Conservation (phyloP, 2,888 invertebrate species). For the Erebia palarica region DNA sequence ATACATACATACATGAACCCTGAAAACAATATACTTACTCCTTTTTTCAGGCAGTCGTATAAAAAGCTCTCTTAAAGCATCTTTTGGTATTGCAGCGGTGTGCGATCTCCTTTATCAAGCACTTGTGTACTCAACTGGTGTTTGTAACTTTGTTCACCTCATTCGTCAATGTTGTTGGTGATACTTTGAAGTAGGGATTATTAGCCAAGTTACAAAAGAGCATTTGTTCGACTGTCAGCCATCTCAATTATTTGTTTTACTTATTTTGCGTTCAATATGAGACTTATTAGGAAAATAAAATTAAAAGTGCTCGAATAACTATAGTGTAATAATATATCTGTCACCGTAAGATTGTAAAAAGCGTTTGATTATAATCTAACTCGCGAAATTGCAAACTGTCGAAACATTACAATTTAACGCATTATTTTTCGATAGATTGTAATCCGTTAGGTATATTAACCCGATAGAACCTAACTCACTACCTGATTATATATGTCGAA, state of each 20-base stretch:
- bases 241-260: slow-evolving; percentile 3
- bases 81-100: not conserved
- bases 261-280: not conserved
- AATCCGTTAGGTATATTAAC: no score
- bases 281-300: not conserved
- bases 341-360: no score
- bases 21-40: no score
- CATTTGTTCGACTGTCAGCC: slow-evolving; percentile 11
- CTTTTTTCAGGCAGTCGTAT: no score
- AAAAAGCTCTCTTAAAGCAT: not conserved
- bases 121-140: slow-evolving; percentile 4
- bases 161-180: slow-evolving; percentile 15
- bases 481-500: no score
- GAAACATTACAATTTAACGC: no score
- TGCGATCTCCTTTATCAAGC: not conserved
- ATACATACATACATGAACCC: no score
- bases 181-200: slow-evolving; percentile 8
- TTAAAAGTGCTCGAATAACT: not conserved
- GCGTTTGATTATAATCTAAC: no score
- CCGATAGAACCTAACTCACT: no score
- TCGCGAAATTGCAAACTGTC: no score
- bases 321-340: no score
- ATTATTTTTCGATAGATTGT: no score
- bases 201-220: slow-evolving; percentile 9
- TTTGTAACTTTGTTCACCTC: slow-evolving; percentile 7